These are phyloP conservation scores for Campoletis raptor DNA, from an alignment of 2,888 invertebrate species.

Conservation along the genomic window DNA sequence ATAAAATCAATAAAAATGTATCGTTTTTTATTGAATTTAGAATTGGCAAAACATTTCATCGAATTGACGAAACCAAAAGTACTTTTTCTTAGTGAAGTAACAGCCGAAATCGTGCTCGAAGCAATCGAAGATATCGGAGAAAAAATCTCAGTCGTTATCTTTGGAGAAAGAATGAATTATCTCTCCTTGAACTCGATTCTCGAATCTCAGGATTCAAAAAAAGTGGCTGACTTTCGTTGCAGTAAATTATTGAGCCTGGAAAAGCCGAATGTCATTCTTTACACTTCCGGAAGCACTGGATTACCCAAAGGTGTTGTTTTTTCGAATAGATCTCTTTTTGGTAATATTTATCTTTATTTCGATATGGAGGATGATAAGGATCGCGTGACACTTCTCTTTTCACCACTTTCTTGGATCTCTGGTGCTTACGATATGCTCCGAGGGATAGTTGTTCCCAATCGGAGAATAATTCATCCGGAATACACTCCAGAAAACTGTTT, in stretches of 20 bases:
- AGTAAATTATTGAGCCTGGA: slow-evolving; percentile 58
- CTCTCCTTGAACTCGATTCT: slow-evolving; percentile 72
- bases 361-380: background rate
- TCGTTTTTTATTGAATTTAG: slow-evolving; percentile 67
- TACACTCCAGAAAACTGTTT: slow-evolving; percentile 62
- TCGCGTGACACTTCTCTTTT: slow-evolving; percentile 66
- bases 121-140: slow-evolving; percentile 70
- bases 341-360: slow-evolving; percentile 8
- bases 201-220: slow-evolving; percentile 61
- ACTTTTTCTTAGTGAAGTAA: slow-evolving; percentile 73
- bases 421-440: slow-evolving; percentile 61
- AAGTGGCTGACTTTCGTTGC: slow-evolving; percentile 70
- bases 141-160: slow-evolving; percentile 70
- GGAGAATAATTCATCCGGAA: slow-evolving; percentile 69
- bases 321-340: slow-evolving; percentile 68
- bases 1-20: background rate
- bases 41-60: slow-evolving; percentile 73
- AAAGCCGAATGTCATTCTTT: slow-evolving; percentile 70
- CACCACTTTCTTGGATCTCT: slow-evolving; percentile 73
- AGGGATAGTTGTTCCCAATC: slow-evolving; percentile 53
- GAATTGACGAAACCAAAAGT: slow-evolving; percentile 75
- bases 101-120: slow-evolving; percentile 57
- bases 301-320: slow-evolving; percentile 72
- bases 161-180: slow-evolving; percentile 70
- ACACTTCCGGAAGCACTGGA: slow-evolving; percentile 75